Conservation (phyloP, 2,113 vertebrate species). For the Onychorhynchus coronatus region DNA sequence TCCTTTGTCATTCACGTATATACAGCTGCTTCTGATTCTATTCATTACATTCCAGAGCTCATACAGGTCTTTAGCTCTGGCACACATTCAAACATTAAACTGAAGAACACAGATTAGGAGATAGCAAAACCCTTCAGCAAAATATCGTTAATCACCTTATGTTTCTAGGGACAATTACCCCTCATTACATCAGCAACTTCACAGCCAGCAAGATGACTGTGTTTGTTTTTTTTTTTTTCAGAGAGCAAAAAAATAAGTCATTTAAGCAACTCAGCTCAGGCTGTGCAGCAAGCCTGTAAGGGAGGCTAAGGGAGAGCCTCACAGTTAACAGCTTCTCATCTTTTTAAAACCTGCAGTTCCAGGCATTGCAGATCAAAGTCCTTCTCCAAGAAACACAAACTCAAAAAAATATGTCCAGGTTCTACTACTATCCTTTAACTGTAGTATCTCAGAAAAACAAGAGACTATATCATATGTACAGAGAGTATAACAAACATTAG, state of each 20-base stretch:
- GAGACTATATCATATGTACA: neutral
- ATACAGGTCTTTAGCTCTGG: neutral
- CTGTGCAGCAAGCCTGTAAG: neutral
- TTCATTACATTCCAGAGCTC: neutral
- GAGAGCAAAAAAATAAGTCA: neutral
- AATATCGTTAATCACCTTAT: neutral
- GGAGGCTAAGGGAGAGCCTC: neutral
- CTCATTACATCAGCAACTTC: neutral
- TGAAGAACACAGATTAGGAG: conserved; percentile 1
- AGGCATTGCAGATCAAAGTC: neutral
- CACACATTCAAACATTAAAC: neutral
- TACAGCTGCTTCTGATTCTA: neutral
- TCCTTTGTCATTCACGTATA: neutral
- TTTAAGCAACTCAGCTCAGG: neutral
- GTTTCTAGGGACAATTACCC: neutral
- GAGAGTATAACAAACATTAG: neutral
- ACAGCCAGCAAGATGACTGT: neutral
- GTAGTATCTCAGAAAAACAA: neutral
- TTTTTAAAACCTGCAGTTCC: neutral
- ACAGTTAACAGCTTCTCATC: neutral
- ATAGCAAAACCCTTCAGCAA: neutral
- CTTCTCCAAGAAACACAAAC: neutral
- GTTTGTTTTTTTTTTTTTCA: neutral
- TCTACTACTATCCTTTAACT: neutral
- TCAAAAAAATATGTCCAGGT: neutral